Percentiles rank a stretch among this genome's conserved stretches.
phyloP scores from a whole-genome alignment of 2,888 invertebrate species.

The Augiades crinisus region DNA sequence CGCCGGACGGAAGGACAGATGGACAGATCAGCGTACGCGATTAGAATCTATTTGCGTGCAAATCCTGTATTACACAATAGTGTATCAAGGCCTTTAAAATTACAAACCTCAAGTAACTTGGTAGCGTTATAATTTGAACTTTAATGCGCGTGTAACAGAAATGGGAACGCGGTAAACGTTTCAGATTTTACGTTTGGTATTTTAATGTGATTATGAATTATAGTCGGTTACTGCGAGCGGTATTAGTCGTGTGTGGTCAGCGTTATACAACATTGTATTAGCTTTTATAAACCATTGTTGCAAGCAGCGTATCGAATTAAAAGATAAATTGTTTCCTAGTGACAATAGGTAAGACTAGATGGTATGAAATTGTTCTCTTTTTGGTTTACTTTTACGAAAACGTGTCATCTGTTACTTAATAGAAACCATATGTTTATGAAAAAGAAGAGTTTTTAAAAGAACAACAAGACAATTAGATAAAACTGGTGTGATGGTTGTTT shows the following conservation, averaged over 20 bases:
- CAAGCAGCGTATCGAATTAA: neutral
- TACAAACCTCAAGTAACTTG: too few relatives aligned
- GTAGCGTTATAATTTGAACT: neutral
- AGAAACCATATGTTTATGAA: too few relatives aligned
- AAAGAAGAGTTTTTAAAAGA: too few relatives aligned
- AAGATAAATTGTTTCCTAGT: neutral
- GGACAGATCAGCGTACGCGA: conserved; percentile 54
- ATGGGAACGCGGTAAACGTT: neutral
- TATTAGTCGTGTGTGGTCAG: conserved; percentile 3
- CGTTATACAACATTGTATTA: conserved; percentile 3
- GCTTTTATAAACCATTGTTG: conserved; percentile 1
- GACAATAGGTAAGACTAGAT: neutral
- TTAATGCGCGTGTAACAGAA: neutral
- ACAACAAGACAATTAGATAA: too few relatives aligned
- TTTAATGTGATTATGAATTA: conserved; percentile 28
- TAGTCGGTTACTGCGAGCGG: conserved; percentile 2
- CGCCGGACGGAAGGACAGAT: conserved; percentile 59
- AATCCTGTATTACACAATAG: conserved; percentile 47
- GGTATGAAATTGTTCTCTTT: too few relatives aligned
- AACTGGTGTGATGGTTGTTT: too few relatives aligned
- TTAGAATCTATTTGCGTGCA: conserved; percentile 48
- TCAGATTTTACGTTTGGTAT: conserved; percentile 6
- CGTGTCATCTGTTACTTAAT: too few relatives aligned
- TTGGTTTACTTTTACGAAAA: conserved; percentile 1
- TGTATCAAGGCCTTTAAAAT: neutral